Evolutionary conservation across 2,888 invertebrate genomes (phyloP), one percentile per base, ranked within the genome.

Genomic region (Platypus cylindrus): DNA sequence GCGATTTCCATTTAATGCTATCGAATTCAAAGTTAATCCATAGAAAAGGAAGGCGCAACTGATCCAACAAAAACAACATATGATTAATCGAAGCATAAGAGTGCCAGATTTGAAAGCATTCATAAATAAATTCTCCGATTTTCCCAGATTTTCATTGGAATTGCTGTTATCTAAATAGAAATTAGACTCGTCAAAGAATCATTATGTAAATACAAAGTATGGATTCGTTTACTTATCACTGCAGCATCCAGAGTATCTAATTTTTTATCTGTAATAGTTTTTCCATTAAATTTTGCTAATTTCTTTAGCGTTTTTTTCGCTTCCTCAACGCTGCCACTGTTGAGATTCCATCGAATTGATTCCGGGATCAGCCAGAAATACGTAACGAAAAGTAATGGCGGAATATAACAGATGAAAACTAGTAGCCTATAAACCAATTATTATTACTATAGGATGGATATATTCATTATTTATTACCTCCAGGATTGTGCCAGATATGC

Each of bases 1-100:
- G 48, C 74, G 74, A 55, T 83, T 75, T 1, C 83, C 84, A 13
- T 30, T 73, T 30, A 86, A 60, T 0, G 77, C 68, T 2, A 82
- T 81, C 0, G 84, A 75, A 59, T 81, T 83, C 34, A 86, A 66
- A 0, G 81, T 81, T 23, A 86, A 60, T 0, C 86, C 86, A 50
- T 83, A 85, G 57, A 82, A 86, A 13, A 84, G 75, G 43, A 85
- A 75, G 0, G 80, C 77, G 48, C 78, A 75, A 0, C 82, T 76
- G 11, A 82, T 72, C 83, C 83, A 84, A 64, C 81, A 82, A 46
- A 81, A 71, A n/a, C 77, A 76, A 44, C 81, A 80, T 32, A 75
- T 73, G 2, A 67, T 46, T 27, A 76, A 59, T 20, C 78, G 63
- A 0, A 64, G 49, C 40, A 73, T 54, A 9, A 78, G 52, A 13